These are phyloP conservation scores for Trissolcus basalis DNA, from an alignment of 1,140 invertebrate species.

Conservation along the genomic window DNA sequence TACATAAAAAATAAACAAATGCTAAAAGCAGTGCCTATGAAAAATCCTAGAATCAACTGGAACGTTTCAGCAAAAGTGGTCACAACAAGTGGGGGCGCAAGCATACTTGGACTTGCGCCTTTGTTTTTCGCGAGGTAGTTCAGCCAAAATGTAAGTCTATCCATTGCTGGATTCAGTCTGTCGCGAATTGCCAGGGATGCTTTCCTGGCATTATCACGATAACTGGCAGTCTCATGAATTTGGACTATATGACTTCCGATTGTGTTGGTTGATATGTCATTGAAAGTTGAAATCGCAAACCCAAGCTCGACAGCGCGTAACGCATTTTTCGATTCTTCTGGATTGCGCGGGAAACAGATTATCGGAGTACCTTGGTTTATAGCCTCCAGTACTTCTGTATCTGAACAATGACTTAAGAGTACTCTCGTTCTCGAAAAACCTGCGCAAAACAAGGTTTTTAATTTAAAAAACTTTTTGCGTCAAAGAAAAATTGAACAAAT, in stretches of 20 bases:
- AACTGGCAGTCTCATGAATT: slow-evolving; percentile 62
- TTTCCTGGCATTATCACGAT: slow-evolving; percentile 66
- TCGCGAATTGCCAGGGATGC: slow-evolving; percentile 69
- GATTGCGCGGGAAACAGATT: slow-evolving; percentile 69
- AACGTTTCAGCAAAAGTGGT: slow-evolving; percentile 65
- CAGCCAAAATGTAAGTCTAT: slow-evolving; percentile 70
- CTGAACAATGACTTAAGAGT: slow-evolving; percentile 69
- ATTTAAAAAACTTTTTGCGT: no score
- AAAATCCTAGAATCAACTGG: slow-evolving; percentile 65
- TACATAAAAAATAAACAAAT: slow-evolving; percentile 49
- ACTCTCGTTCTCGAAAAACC: slow-evolving; percentile 68
- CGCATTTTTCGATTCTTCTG: slow-evolving; percentile 64
- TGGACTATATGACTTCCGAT: slow-evolving; percentile 49
- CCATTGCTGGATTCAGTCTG: slow-evolving; percentile 68
- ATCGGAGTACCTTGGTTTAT: slow-evolving; percentile 71
- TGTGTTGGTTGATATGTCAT: slow-evolving; percentile 47
- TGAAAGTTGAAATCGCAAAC: slow-evolving; percentile 59
- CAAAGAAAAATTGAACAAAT: no score
- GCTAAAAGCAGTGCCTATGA: slow-evolving; percentile 64
- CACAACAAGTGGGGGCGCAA: slow-evolving; percentile 42
- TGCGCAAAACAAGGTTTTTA: slow-evolving; percentile 46
- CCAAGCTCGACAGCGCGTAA: slow-evolving; percentile 64
- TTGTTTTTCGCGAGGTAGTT: slow-evolving; percentile 65
- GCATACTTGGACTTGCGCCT: slow-evolving; percentile 60
- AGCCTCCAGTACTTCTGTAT: slow-evolving; percentile 69